Base-by-base conservation (phyloP, 2,113 vertebrate genomes). In the Ochotona curzoniae region DNA sequence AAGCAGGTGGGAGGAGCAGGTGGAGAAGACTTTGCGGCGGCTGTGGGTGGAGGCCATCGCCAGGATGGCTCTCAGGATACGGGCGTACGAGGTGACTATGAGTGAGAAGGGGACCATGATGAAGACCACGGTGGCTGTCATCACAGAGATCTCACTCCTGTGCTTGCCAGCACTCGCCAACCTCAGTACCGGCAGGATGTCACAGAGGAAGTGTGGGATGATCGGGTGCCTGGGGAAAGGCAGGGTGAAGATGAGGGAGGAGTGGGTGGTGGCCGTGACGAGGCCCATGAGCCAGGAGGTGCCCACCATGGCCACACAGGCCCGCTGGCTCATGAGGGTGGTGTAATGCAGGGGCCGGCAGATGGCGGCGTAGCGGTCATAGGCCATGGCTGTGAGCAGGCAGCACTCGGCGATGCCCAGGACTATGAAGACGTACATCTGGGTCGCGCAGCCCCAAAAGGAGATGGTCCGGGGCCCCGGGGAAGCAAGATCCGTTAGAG, bases 321-420 rank as follows among this genome's bases (percentile, higher is more conserved):
- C 70, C 66, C 0, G 15, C 32, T 10, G 28, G 82, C 57, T 95
- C 96, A 96, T 93, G 88, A 96, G 64, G 28, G 66, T 51, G 20
- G 90, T 47, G 57, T 96, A 97, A 14, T 80, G 92, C 47, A 97
- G 69, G 5, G 97, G 93, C 18, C 28, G 64, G 47, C 97, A 95
- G 81, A 96, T 96, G 94, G 95, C 95, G 0, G 87, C 88, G 0
- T 95, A 96, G 30, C 88, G 85, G 88, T 96, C 96, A 1, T 96
- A 97, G 78, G 95, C 92, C 95, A 96, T 96, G 73, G 94, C 93
- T 1, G 93, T 95, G 71, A 97, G 95, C 64, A 97, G 78, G 79
- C 95, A 96, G 82, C 97, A 96, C 70, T 97, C 97, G 2, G 97
- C 74, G 60, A 91, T 95, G 79, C 97, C 97, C 64, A 96, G 83